Evolutionary conservation across 2,113 vertebrate species (phyloP), one percentile per base, ranked within the genome.

Genomic region (Myotis davidii): DNA sequence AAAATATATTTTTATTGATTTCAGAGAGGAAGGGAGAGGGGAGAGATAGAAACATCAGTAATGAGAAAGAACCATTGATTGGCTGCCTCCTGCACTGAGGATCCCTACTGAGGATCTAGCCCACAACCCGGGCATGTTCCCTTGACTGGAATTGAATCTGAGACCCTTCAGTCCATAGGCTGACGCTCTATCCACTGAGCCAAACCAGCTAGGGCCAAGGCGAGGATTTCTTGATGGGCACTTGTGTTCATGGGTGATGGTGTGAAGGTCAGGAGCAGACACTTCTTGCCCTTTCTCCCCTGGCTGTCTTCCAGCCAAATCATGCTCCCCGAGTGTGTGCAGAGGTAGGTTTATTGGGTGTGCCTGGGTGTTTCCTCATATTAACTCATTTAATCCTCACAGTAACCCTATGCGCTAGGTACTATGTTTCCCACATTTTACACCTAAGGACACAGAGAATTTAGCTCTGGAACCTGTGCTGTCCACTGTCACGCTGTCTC

Each of bases 261-360:
- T n/a, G 0, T 2, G 4, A 54, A 72, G 32, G 73, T 5, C 3
- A 10, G 4, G 18, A 61, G 34, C 65, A 61, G 70, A 67, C 9
- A 17, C 0, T 17, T 32, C 29, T 70, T 12, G 17, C 10, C 10
- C 48, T 64, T 61, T 64, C 54, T 50, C 45, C 39, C 0, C 64
- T 39, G 13, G 59, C 59, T 42, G 32, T 67, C 64, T 87, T 69
- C 37, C 11, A n/a, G 74, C 9, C 74, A 42, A 12, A 76, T 32
- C 39, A 0, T 32, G 14, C 21, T 32, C 48, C 69, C 50, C 11
- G 0, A 0, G 56, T 1, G 76, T n/a, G 29, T 10, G 0, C 27
- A 3, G 16, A 61, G 1, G 10, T 0, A 39, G 21, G 21, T 37
- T 34, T 45, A 16, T 0, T 7, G 17, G 23, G 16, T 17, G 23